Percentiles rank a stretch among this genome's conserved stretches.
Conservation (phyloP, 2,113 vertebrate species). For the Bos taurus region ARS-UCD2.0 NC_037340.1:39241001-39241500, state of each 20-base stretch:
- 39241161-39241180: not conserved
- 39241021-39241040: not conserved
- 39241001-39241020: conserved; percentile 10
- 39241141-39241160: not conserved
- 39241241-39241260: not conserved
- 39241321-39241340: not conserved
- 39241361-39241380: not conserved
- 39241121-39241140: not conserved
- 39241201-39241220: not conserved
- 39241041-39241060: not conserved
- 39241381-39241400: not conserved
- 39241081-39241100: not conserved
- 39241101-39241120: not conserved
- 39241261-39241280: not conserved
- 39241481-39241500: not conserved
- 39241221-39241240: not conserved
- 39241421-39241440: not conserved
- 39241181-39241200: not conserved
- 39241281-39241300: not conserved
- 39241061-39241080: not conserved
- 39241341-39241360: not conserved
- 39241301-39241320: not conserved
- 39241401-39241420: not conserved
- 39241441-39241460: not conserved
- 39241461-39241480: not conserved